These are phyloP conservation scores for Naso thynnoides DNA, from an alignment of 2,797 vertebrate genomes.

Conservation along the genomic window DNA sequence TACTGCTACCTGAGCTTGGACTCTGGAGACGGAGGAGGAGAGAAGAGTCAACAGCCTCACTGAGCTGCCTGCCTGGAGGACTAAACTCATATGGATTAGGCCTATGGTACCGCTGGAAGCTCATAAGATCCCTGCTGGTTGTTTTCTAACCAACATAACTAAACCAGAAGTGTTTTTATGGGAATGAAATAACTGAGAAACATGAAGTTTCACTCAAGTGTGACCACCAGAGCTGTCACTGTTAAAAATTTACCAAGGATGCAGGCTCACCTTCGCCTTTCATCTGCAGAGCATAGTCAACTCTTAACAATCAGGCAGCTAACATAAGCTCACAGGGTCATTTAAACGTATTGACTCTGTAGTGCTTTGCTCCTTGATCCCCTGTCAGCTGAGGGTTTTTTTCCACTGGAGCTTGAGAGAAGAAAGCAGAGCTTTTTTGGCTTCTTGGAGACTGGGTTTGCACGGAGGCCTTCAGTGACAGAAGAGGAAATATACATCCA, in stretches of 20 bases:
- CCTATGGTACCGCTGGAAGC: slow-evolving; percentile 32
- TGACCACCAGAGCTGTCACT: slow-evolving; percentile 19
- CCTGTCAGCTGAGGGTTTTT: slow-evolving; percentile 56
- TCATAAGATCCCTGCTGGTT: slow-evolving; percentile 28
- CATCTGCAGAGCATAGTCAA: slow-evolving; percentile 24
- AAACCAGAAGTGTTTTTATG: slow-evolving; percentile 20
- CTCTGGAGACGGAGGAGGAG: slow-evolving; percentile 46
- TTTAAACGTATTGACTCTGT: slow-evolving; percentile 58
- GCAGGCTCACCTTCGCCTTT: slow-evolving; percentile 7
- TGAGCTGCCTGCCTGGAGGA: slow-evolving; percentile 42
- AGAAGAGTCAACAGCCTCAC: slow-evolving; percentile 32
- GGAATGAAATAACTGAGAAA: slow-evolving; percentile 42
- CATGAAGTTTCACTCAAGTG: slow-evolving; percentile 39
- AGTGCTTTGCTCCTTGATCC: slow-evolving; percentile 56
- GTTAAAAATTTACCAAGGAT: slow-evolving; percentile 47
- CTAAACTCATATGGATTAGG: slow-evolving; percentile 32
- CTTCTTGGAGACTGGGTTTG: slow-evolving; percentile 42
- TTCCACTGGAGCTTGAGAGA: slow-evolving; percentile 44
- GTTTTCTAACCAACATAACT: slow-evolving; percentile 33
- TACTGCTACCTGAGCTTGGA: slow-evolving; percentile 76
- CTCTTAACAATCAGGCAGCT: slow-evolving; percentile 5
- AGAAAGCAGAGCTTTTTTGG: slow-evolving; percentile 28
- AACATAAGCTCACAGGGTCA: slow-evolving; percentile 39
- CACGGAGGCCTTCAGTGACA: slow-evolving; percentile 17
- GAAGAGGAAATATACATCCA: slow-evolving; percentile 5